phyloP scores from a whole-genome alignment of 2,797 vertebrate species.

The Eidolon dupreanum region DNA sequence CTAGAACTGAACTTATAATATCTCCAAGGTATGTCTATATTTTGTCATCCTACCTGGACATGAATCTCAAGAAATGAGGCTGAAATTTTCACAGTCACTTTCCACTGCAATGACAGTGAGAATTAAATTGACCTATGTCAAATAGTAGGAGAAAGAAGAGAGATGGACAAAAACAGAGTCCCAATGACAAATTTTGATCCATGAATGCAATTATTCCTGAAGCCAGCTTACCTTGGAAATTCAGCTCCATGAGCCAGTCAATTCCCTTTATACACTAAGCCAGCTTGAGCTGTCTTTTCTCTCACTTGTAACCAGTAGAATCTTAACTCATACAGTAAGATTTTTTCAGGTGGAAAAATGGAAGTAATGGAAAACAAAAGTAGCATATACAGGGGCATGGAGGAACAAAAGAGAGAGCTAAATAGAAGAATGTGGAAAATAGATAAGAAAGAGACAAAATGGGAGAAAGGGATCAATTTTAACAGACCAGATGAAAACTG shows the following conservation, averaged over 20 bases:
- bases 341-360: background rate
- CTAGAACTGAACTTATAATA: too few relatives aligned
- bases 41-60: background rate
- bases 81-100: background rate
- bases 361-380: background rate
- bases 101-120: background rate
- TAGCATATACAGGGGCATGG: too few relatives aligned
- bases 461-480: background rate
- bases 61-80: background rate
- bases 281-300: background rate
- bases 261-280: background rate
- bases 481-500: background rate
- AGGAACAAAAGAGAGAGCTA: background rate
- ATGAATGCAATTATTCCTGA: background rate
- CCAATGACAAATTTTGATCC: background rate
- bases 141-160: background rate
- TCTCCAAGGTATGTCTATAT: background rate
- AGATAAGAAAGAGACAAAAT: background rate
- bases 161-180: background rate
- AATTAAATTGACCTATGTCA: background rate
- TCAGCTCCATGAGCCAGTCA: background rate
- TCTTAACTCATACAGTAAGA: background rate
- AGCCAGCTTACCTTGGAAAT: background rate
- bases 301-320: background rate
- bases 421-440: background rate